Base-by-base conservation (phyloP, 2,888 invertebrate genomes). In the Ormyrus pomaceus region DNA sequence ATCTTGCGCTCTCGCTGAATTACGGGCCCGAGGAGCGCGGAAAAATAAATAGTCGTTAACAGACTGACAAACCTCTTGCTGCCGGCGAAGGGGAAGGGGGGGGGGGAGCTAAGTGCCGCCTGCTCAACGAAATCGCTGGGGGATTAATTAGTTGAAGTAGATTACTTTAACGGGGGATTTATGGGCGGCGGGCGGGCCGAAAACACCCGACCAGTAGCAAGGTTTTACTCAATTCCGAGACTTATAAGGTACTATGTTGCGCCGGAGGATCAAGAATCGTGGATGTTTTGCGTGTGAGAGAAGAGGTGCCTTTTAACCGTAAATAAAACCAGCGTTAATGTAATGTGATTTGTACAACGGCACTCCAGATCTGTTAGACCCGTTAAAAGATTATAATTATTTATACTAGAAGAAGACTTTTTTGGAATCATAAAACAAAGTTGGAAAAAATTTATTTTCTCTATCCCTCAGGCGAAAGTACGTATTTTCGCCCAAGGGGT, bases 111-210 rank as follows among this genome's bases (percentile, higher is more conserved):
- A 64, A 61, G 71, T 59, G 10, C 55, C 64, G 19, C 64, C 19
- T 19, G n/a, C 61, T 50, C 58, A 13, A 10, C 50, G 65, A 66
- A 74, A 74, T 74, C 74, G 59, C 69, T 62, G 9, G 58, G 65
- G 71, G 77, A 77, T 77, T 77, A 77, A 77, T 77, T 77, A 77
- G 77, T 51, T 65, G 58, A 65, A 64, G 77, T 58, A 71, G 77
- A 64, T 77, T 71, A 56, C 71, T 71, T 56, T 62, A 53, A 69
- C 55, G 59, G 5, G 8, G 48, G 76, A 76, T 76, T 76, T 76
- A 76, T 76, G 61, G 62, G 46, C 50, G n/a, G 46, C 6, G n/a
- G 53, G 53, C 19, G 55, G 53, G 53, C 6, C 10, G n/a, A 6
- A 19, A 51, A 34, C 6, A 66, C 9, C 8, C 11, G 59, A 46